A percentile compares a stretch with the other conserved stretches of the same genome.
Evolutionary conservation across 2,113 vertebrate genomes (phyloP).

Genomic region (Pagrus major): DNA sequence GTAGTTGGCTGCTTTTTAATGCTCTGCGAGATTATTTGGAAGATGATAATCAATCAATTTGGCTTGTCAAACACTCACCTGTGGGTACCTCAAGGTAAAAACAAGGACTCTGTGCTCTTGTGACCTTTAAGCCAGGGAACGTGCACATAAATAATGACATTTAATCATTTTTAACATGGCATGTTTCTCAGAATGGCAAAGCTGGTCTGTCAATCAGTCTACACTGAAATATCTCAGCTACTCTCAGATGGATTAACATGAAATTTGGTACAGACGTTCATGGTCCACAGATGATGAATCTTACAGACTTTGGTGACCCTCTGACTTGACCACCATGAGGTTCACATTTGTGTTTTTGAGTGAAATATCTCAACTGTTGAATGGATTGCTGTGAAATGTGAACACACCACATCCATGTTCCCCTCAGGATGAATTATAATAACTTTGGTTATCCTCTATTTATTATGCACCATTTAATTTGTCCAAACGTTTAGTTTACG

Average conservation of each 20-base stretch:
- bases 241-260: neutral
- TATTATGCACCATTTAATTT: no score
- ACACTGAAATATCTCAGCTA: no score
- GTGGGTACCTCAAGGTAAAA: neutral
- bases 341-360: neutral
- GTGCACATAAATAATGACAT: conserved; percentile 17
- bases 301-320: neutral
- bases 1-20: conserved; percentile 8
- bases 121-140: neutral
- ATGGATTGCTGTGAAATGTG: neutral
- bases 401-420: neutral
- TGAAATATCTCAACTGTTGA: neutral
- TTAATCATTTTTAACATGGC: neutral
- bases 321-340: neutral
- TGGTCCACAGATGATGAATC: neutral
- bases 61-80: conserved; percentile 8
- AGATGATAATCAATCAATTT: conserved; percentile 25
- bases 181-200: neutral
- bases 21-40: neutral
- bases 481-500: no score
- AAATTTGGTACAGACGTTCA: neutral
- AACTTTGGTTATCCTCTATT: no score
- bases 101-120: neutral
- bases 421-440: neutral
- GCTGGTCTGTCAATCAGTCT: no score